Percentiles rank a stretch among this genome's conserved stretches.
Conservation (phyloP, 2,797 vertebrate genomes). For the Sciurus carolinensis region DNA sequence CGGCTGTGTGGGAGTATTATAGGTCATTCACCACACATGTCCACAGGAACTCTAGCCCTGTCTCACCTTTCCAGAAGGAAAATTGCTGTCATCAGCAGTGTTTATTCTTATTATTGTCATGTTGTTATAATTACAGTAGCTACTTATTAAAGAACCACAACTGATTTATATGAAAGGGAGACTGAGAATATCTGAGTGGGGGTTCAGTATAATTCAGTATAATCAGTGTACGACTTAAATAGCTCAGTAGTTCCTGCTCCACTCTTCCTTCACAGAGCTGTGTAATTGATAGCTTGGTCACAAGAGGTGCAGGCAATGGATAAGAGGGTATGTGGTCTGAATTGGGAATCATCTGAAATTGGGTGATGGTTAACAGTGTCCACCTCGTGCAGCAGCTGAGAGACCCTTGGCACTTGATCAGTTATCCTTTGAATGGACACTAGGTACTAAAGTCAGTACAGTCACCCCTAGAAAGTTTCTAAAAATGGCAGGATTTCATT, state of each 20-base stretch:
- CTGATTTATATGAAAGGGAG: not conserved
- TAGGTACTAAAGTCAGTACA: not conserved
- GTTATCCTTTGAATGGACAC: not conserved
- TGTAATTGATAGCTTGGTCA: not conserved
- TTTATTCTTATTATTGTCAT: constrained; percentile 59
- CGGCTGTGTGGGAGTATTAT: not conserved
- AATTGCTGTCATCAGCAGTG: not conserved
- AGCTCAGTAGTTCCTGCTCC: not conserved
- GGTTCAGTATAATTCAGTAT: not conserved
- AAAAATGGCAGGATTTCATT: constrained; percentile 44
- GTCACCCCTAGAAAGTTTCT: not conserved
- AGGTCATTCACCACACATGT: not conserved
- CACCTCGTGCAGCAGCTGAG: not conserved
- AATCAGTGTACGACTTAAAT: not conserved
- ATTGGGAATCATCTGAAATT: not conserved
- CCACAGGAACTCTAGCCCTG: not conserved
- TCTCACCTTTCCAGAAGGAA: not conserved
- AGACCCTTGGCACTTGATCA: not conserved
- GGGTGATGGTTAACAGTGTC: not conserved
- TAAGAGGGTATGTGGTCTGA: not conserved
- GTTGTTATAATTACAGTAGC: not conserved
- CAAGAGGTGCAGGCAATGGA: not conserved
- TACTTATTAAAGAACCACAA: constrained; percentile 40
- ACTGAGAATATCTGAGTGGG: not conserved
- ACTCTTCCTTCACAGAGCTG: not conserved